These are phyloP conservation scores for Escarpia spicata DNA, from an alignment of 2,888 invertebrate species.

Conservation along the genomic window DNA sequence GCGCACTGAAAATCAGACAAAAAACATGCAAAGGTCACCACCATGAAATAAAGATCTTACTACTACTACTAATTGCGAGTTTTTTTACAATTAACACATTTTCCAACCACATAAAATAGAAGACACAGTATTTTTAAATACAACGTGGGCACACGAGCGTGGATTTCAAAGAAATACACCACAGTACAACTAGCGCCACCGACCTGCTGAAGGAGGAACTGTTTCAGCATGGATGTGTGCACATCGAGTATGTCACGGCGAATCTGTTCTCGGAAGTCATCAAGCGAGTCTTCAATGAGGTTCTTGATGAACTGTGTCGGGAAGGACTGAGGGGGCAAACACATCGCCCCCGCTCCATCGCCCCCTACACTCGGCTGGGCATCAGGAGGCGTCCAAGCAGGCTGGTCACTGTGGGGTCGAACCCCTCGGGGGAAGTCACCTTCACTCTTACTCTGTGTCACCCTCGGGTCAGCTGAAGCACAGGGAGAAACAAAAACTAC, in stretches of 20 bases:
- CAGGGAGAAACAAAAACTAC: not conserved
- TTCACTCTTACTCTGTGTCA: not conserved
- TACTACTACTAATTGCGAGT: too few species aligned
- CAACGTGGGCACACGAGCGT: too few species aligned
- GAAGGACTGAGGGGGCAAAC: constrained; percentile 35
- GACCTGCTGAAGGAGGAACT: constrained; percentile 58
- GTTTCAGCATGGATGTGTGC: constrained; percentile 57
- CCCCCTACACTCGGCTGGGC: constrained; percentile 17
- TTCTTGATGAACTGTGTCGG: constrained; percentile 55
- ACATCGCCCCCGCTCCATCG: not conserved
- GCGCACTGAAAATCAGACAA: too few species aligned
- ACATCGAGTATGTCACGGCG: constrained; percentile 52
- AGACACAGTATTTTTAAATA: not conserved
- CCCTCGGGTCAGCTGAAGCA: not conserved
- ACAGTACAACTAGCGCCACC: not conserved
- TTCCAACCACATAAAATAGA: not conserved
- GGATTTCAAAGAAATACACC: not conserved
- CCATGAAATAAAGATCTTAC: too few species aligned
- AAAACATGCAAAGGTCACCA: too few species aligned
- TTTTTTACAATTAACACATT: too few species aligned
- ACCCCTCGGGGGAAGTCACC: not conserved
- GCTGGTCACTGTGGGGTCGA: constrained; percentile 17
- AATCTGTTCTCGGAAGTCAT: constrained; percentile 55
- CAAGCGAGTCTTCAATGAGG: constrained; percentile 53
- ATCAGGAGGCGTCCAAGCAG: constrained; percentile 19